Percentiles rank a stretch among this genome's conserved stretches.
Evolutionary conservation across 2,797 vertebrate species (phyloP).

Genomic region (Sebastiscus albofasciatus): DNA sequence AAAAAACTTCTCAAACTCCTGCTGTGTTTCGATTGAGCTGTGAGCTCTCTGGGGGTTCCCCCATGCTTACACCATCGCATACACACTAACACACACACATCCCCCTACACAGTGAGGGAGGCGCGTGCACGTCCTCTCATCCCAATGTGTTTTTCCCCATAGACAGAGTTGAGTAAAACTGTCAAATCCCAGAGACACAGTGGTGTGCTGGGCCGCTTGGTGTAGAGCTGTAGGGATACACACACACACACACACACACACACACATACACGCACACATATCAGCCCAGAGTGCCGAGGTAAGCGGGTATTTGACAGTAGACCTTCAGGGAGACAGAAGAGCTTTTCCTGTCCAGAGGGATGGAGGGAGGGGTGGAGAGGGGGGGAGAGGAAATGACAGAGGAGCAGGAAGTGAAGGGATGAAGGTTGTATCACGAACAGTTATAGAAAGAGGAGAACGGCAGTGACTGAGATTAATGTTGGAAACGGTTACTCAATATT

Average conservation of each 20-base stretch:
- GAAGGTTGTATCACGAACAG: conserved; percentile 13
- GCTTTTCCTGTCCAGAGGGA: conserved; percentile 59
- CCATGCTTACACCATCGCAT: background rate
- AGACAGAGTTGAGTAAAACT: conserved; percentile 60
- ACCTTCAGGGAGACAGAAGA: conserved; percentile 75
- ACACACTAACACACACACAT: background rate
- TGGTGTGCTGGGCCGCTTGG: conserved; percentile 25
- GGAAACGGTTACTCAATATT: background rate
- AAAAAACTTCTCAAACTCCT: conserved; percentile 12
- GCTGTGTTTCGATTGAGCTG: conserved; percentile 18
- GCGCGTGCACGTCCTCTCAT: conserved; percentile 10
- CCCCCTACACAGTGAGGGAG: background rate
- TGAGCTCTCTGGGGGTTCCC: conserved; percentile 4
- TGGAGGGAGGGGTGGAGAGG: background rate
- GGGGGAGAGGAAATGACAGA: conserved; percentile 30
- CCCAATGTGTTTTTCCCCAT: conserved; percentile 41
- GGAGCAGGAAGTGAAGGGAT: conserved; percentile 33
- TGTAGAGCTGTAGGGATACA: conserved; percentile 26
- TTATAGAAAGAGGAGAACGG: background rate
- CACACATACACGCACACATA: conserved; percentile 15
- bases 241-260: conserved; percentile 13
- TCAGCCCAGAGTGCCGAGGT: conserved; percentile 67
- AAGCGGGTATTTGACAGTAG: conserved; percentile 76
- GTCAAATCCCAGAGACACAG: conserved; percentile 64
- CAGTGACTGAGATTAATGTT: background rate